Evolutionary conservation across 2,888 invertebrate species (phyloP), one percentile per base, ranked within the genome.

Genomic region (Pammene aurita): DNA sequence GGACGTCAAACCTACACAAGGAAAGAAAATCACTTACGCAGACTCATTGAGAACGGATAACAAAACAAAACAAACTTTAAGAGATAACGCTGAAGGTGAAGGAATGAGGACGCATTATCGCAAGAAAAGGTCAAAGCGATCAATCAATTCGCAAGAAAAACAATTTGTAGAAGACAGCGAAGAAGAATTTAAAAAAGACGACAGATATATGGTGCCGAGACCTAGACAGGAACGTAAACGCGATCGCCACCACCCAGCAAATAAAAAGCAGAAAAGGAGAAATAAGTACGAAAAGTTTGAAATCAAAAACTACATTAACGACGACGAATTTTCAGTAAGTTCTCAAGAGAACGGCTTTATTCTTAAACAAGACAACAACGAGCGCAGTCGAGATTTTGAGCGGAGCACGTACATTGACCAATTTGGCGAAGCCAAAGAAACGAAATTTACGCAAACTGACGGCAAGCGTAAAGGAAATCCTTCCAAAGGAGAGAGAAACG

Each of bases 251-350:
- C 90, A 89, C 73, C 74, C 78, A n/a, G n/a, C n/a, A 65, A 83
- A 87, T 72, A 91, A 89, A 73, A 92, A 88, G 72, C 89, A 88
- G 75, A 92, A 92, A 72, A 84, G 89, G 62, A 85, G 81, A 72
- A 88, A 89, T 75, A 91, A 90, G 74, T 88, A 90, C 77, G 90
- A 90, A 72, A 87, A 90, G 71, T 92, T 89, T 87, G 89, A 91
- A 78, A 87, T 90, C 84, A 92, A 92, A 74, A 88, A 86, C 34
- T 87, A 88, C 65, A 74, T 89, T 73, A 87, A 87, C 74, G 88
- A 91, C 78, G 91, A 90, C 75, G 86, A 88, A 57, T 81, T 84
- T 67, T 84, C 86, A 38, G 57, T 82, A 60, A 78, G 77, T 46
- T 85, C 84, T 35, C 83, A 82, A 71, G 84, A 86, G 60, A 84